Base-by-base conservation (phyloP, 2,888 invertebrate genomes). In the Papilio gigon region DNA sequence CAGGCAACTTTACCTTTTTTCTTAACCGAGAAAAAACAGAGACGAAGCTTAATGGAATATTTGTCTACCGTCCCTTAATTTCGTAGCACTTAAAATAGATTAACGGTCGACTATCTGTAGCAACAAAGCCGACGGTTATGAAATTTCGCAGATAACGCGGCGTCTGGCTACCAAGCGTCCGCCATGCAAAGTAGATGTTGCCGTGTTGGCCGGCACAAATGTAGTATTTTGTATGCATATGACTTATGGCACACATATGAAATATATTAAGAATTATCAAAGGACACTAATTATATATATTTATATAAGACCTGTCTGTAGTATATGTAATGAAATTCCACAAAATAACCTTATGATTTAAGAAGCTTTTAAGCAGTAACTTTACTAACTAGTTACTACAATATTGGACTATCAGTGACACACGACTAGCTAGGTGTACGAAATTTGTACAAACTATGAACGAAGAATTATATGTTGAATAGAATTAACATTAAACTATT, bases 111-210 rank as follows among this genome's bases (percentile, higher is more conserved):
- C 59, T 64, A 59, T 61, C 37, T 67, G 12, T 42, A 60, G 40
- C 64, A 50, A 47, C 53, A 50, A 59, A 47, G 35, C 20, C 5
- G 37, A 14, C 40, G 60, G 58, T 68, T 64, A 64, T 68, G 64
- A 68, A 68, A 68, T 60, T 68, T 50, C 40, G 20, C 68, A 68
- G 68, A 59, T 68, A 68, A 63, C 42, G 58, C 56, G 8, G 59
- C 60, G 33, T 60, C 65, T 65, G 60, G 44, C 40, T 60, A n/a
- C 35, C 27, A 64, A 50, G 14, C 40, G 65, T 60, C 25, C 53
- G 68, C 53, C 33, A 60, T 60, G 22, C 59, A 60, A 59, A 59
- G 37, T 64, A 30, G 53, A 68, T 61, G 60, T 53, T 35, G 53
- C 64, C 47, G 40, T 42, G 30, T 65, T 12, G 25, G 64, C 40